Evolutionary conservation across 2,888 invertebrate genomes (phyloP), one percentile per base, ranked within the genome.

Genomic region (Parapristionchus giblindavisi): DNA sequence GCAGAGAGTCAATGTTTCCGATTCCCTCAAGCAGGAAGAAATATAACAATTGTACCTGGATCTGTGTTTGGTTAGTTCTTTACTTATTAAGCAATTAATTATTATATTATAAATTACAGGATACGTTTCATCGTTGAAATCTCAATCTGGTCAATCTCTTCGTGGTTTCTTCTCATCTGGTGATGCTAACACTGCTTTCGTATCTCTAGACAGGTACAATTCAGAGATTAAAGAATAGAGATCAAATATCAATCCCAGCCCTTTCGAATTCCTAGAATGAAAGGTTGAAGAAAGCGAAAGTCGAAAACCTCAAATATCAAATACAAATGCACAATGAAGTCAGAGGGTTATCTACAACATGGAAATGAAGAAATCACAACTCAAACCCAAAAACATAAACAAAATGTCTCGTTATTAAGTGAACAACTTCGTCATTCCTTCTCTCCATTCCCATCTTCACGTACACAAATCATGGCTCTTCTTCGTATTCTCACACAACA

Each of bases 41-140:
- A 85, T 60, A 84, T 85, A 77, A 85, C 85, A 1, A 83, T 85
- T 61, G 83, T 85, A 14, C 82, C 85, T 1, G 83, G 84, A 75
- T 81, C 83, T n/a, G 83, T 84, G 32, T 84, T 85, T 51, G 85
- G 85, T 75, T 73, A 32, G 29, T 21, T n/a, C n/a, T 4, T 65
- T 14, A 24, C 34, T 68, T 51, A 24, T 52, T 27, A 51, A 29
- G 21, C 6, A 3, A 29, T 66, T 27, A 2, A 56, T 56, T 56
- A 17, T n/a, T 56, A 14, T 27, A 14, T 56, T 48, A 21, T n/a
- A n/a, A 14, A 27, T 24, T 70, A 0, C 70, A 70, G 70, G 70
- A 11, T 71, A 71, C 32, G 71, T 71, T 14, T 71, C 71, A 11
- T 71, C 71, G 17, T 58, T 71, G 29, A 36, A 43, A 43, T 29